Evolutionary conservation across 2,888 invertebrate genomes (phyloP).

Genomic region (Drosophila histrio): DNA sequence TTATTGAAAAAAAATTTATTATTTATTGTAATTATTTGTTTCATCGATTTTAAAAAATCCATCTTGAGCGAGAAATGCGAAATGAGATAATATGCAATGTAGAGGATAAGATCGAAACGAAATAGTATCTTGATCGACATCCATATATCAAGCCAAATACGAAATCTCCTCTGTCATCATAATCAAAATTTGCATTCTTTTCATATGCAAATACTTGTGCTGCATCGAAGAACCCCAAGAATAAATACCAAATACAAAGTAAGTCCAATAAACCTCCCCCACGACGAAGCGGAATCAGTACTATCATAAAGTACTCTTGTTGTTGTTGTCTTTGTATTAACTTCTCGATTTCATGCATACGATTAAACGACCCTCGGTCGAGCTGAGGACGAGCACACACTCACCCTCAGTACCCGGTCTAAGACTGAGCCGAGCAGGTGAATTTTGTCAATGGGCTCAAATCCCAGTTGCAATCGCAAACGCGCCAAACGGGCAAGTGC

Average conservation of each 20-base stretch:
- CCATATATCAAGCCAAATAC: not conserved
- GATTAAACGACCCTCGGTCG: slow-evolving; percentile 57
- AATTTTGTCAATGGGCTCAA: slow-evolving; percentile 69
- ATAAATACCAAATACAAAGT: slow-evolving; percentile 22
- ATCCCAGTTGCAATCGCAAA: slow-evolving; percentile 29
- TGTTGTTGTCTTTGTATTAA: slow-evolving; percentile 49
- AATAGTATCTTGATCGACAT: no score
- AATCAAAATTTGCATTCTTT: not conserved
- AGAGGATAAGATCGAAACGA: not conserved
- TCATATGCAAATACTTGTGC: slow-evolving; percentile 23
- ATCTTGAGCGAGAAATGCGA: not conserved
- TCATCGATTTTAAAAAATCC: not conserved
- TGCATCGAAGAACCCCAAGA: slow-evolving; percentile 12
- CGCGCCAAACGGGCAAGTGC: slow-evolving; percentile 63
- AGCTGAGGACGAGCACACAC: slow-evolving; percentile 9
- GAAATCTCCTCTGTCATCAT: not conserved
- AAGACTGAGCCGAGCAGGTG: slow-evolving; percentile 67
- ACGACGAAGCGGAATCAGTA: slow-evolving; percentile 51
- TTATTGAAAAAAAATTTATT: no score
- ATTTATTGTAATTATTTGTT: not conserved
- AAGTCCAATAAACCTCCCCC: slow-evolving; percentile 76
- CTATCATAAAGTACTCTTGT: slow-evolving; percentile 25
- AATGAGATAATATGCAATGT: not conserved
- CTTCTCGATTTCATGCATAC: slow-evolving; percentile 72
- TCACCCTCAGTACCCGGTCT: slow-evolving; percentile 36